Conservation (phyloP, 2,797 vertebrate genomes). For the Hippocampus kuda region DNA sequence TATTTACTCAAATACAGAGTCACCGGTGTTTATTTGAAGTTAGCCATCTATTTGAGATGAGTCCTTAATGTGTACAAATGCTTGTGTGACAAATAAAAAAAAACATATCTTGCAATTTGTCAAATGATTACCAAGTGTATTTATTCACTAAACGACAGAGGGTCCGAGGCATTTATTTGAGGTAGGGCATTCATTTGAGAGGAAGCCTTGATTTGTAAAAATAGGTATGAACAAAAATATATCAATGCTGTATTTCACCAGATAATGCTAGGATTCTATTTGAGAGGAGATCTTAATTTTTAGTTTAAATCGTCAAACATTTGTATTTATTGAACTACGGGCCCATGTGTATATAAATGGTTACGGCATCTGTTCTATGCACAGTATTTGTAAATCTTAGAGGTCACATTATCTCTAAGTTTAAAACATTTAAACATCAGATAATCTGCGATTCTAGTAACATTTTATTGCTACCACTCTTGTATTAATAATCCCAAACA, state of each 20-base stretch:
- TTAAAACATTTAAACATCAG: neutral
- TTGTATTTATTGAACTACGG: neutral
- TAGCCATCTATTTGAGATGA: neutral
- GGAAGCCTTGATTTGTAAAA: no score
- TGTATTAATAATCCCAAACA: neutral
- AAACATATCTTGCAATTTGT: neutral
- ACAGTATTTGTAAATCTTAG: neutral
- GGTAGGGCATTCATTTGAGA: neutral
- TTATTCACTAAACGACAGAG: neutral
- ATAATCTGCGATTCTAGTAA: neutral
- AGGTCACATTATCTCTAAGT: neutral
- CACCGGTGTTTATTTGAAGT: neutral
- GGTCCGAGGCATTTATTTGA: neutral
- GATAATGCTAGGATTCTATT: no score
- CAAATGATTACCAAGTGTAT: neutral
- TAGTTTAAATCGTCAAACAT: no score
- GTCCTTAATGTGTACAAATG: no score
- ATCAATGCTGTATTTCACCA: no score
- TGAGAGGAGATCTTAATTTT: no score
- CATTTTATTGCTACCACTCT: neutral
- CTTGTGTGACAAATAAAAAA: neutral
- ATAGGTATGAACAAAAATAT: no score
- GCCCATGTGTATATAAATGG: neutral
- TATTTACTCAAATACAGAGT: neutral
- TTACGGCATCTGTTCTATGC: neutral